A percentile compares a stretch with the other conserved stretches of the same genome.
Conservation (phyloP, 2,888 invertebrate genomes). For the Drosophila neotestacea region DNA sequence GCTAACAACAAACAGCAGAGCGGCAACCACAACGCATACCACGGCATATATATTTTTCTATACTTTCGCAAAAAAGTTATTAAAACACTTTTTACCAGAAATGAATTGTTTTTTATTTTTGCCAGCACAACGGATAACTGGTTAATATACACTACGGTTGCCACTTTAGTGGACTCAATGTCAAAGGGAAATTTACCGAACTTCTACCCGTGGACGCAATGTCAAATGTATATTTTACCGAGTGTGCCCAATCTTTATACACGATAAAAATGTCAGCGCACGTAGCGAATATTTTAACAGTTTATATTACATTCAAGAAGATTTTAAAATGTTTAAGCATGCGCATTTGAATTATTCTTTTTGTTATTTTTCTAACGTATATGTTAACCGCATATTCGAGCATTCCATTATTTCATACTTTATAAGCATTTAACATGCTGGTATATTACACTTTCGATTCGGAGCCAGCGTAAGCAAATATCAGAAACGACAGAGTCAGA, state of each 20-base stretch:
- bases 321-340: too few species aligned
- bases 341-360: too few species aligned
- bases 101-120: slow-evolving; percentile 29
- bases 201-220: too few species aligned
- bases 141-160: slow-evolving; percentile 38
- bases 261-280: background rate
- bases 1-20: background rate
- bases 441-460: too few species aligned
- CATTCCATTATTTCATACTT: too few species aligned
- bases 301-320: background rate
- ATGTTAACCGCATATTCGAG: too few species aligned
- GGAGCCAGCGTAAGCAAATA: background rate
- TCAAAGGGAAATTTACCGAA: too few species aligned
- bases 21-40: background rate
- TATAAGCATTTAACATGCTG: too few species aligned
- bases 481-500: background rate
- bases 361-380: too few species aligned
- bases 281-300: background rate
- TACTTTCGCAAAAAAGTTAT: slow-evolving; percentile 17
- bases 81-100: slow-evolving; percentile 35
- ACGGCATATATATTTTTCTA: slow-evolving; percentile 1
- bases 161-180: too few species aligned
- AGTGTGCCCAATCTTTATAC: slow-evolving; percentile 34
- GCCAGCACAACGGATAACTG: slow-evolving; percentile 41
- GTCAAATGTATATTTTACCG: slow-evolving; percentile 20